Evolutionary conservation across 2,888 invertebrate genomes (phyloP).

Genomic region (Brachylomia viminalis): DNA sequence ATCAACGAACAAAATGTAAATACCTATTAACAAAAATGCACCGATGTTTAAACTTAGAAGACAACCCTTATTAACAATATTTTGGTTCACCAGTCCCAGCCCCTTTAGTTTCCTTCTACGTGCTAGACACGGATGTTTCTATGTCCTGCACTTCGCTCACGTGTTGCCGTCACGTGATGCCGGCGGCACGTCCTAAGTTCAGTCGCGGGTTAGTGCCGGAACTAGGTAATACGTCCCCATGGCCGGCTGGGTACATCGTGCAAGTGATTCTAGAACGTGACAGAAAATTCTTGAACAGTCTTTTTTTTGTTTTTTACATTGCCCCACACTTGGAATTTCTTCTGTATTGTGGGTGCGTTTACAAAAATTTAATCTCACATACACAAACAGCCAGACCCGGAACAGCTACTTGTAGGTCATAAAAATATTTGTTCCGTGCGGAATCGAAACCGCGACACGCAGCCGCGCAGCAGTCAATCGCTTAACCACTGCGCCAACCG

Average conservation of each 20-base stretch:
- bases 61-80: background rate
- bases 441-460: no score
- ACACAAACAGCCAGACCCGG: no score
- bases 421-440: no score
- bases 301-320: no score
- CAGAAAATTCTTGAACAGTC: slow-evolving; percentile 11
- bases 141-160: background rate
- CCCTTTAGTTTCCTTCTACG: background rate
- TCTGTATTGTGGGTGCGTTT: no score
- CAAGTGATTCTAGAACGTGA: slow-evolving; percentile 28
- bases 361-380: no score
- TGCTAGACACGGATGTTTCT: background rate
- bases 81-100: background rate
- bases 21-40: no score
- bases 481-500: no score
- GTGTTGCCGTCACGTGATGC: background rate
- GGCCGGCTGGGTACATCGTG: background rate
- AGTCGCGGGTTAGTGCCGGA: slow-evolving; percentile 3
- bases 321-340: no score
- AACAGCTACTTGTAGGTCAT: no score
- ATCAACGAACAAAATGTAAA: background rate
- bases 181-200: slow-evolving; percentile 18
- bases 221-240: background rate
- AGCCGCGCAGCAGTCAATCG: no score
- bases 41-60: no score